Evolutionary conservation across 2,888 invertebrate genomes (phyloP).

Genomic region (Archips crataeganus): DNA sequence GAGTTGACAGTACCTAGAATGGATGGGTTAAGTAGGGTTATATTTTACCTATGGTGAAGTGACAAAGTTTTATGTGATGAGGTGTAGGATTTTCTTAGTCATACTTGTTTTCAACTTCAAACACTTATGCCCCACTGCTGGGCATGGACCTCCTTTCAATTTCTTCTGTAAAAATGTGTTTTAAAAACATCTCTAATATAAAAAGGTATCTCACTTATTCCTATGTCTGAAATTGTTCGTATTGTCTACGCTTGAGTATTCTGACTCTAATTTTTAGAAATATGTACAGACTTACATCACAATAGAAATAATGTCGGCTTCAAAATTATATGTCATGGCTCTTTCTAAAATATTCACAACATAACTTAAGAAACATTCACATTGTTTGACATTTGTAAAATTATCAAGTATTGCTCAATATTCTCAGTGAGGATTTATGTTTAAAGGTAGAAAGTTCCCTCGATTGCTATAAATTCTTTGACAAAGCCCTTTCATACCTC

Average conservation of each 20-base stretch:
- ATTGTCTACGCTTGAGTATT: no score
- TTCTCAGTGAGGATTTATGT: conserved; percentile 21
- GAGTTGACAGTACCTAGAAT: conserved; percentile 33
- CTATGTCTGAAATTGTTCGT: no score
- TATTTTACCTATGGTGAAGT: neutral
- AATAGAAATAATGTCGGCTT: no score
- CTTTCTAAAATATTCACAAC: neutral
- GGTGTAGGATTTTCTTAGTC: neutral
- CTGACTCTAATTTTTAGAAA: no score
- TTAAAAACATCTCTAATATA: no score
- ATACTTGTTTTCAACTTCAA: no score
- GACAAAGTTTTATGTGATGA: neutral
- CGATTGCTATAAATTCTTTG: conserved; percentile 25
- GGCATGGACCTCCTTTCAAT: no score
- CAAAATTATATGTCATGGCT: neutral
- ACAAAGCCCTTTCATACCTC: conserved; percentile 34
- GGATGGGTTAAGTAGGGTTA: neutral
- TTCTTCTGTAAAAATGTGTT: no score
- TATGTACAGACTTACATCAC: no score
- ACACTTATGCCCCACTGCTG: no score
- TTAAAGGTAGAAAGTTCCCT: neutral
- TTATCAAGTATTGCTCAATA: neutral
- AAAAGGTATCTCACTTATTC: no score
- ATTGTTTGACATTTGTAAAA: neutral
- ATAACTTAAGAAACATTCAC: neutral